phyloP scores from a whole-genome alignment of 2,888 invertebrate genomes.

The Stratiomys singularior region DNA sequence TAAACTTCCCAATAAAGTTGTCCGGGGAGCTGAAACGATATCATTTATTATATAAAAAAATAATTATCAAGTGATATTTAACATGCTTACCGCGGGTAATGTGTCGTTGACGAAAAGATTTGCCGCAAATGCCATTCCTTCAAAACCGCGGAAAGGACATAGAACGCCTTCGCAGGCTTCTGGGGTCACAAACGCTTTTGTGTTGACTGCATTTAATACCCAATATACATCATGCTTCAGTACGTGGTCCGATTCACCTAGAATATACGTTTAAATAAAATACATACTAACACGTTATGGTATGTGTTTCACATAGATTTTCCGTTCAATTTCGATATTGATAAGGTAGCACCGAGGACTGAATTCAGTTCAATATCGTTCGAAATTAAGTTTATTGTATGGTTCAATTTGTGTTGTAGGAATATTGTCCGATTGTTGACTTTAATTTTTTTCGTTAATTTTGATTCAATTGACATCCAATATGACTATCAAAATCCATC shows the following conservation, averaged over 20 bases:
- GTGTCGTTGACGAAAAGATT: slow-evolving; percentile 57
- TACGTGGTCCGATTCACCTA: slow-evolving; percentile 58
- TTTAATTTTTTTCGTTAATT: too few relatives aligned
- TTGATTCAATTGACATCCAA: too few relatives aligned
- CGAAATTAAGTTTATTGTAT: too few relatives aligned
- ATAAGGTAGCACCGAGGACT: too few relatives aligned
- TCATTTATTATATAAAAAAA: slow-evolving; percentile 1
- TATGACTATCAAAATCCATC: too few relatives aligned
- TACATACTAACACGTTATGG: not conserved
- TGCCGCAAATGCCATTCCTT: slow-evolving; percentile 60
- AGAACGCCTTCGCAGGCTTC: slow-evolving; percentile 61
- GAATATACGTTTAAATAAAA: not conserved
- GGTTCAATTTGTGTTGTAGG: too few relatives aligned
- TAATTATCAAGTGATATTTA: slow-evolving; percentile 23
- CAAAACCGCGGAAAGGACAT: slow-evolving; percentile 57
- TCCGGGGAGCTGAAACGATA: slow-evolving; percentile 62
- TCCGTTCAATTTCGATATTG: too few relatives aligned
- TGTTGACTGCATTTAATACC: slow-evolving; percentile 60
- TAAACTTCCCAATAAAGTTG: slow-evolving; percentile 61
- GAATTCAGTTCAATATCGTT: too few relatives aligned
- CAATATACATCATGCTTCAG: slow-evolving; percentile 61
- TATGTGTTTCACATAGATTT: not conserved
- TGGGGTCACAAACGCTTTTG: slow-evolving; percentile 59
- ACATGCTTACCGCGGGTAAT: slow-evolving; percentile 59
- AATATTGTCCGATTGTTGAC: too few relatives aligned